Percentiles rank a stretch among this genome's conserved stretches.
Conservation (phyloP, 2,888 invertebrate species). For the Lissocephala sabroskyi region DNA sequence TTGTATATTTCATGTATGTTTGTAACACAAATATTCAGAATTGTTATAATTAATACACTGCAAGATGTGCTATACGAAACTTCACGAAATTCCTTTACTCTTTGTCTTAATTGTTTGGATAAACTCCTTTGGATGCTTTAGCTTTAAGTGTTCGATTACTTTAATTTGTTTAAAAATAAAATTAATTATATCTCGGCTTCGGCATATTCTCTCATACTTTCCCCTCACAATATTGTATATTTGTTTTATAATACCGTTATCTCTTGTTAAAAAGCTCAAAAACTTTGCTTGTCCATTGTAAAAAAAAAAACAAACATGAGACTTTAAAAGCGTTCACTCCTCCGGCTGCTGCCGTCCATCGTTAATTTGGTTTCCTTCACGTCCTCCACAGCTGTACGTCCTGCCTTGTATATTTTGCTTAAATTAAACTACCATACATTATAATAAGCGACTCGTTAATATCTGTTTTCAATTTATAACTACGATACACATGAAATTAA, state of each 20-base stretch:
- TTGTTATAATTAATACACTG: conserved; percentile 38
- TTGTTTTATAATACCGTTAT: conserved; percentile 30
- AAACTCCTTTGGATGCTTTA: conserved; percentile 8
- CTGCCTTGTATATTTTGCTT: conserved; percentile 57
- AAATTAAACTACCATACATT: conserved; percentile 56
- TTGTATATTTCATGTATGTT: conserved; percentile 44
- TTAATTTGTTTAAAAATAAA: conserved; percentile 1
- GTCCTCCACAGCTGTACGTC: conserved; percentile 21
- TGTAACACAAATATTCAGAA: conserved; percentile 50
- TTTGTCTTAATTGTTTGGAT: too few species aligned
- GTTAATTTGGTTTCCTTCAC: conserved; percentile 15
- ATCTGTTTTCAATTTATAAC: conserved; percentile 41
- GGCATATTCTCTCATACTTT: conserved; percentile 15
- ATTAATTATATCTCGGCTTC: not conserved
- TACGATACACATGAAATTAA: conserved; percentile 44
- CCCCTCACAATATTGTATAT: conserved; percentile 41
- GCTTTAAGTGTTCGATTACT: too few species aligned
- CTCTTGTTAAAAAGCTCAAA: conserved; percentile 58
- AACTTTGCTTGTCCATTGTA: conserved; percentile 60
- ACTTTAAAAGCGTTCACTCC: conserved; percentile 67
- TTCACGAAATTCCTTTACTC: conserved; percentile 6
- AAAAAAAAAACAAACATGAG: conserved; percentile 66
- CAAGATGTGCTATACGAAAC: conserved; percentile 49
- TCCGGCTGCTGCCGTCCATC: conserved; percentile 37
- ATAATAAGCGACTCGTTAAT: conserved; percentile 56